Base-by-base conservation (phyloP, 2,888 invertebrate species). In the Euplagia quadripunctaria region DNA sequence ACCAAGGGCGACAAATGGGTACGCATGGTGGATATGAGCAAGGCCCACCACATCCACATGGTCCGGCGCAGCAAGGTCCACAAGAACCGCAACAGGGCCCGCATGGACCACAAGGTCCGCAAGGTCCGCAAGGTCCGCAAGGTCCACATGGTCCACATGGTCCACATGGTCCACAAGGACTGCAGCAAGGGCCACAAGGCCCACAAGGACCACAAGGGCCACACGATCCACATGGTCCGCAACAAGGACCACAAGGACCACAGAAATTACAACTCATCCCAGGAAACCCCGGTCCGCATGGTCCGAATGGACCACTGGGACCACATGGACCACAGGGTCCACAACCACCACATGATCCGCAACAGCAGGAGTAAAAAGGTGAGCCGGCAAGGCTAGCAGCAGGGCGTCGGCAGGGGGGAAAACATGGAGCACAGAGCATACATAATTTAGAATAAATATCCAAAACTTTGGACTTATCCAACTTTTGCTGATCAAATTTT, bases 121-220 rank as follows among this genome's bases (percentile, higher is more conserved):
- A 71, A 8, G 71, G 58, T 2, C 68, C 64, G 42, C 68, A 72
- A 0, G 81, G 79, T 1, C 81, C 81, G 31, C 83, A 83, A 0
- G 82, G 79, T 0, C 82, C 78, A 69, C 76, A 76, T 1, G 74
- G 67, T 0, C 70, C 74, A n/a, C 73, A 73, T 0, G 70, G 70
- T 0, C 73, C 69, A 20, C 69, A 73, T 0, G 70, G 75, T 0
- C 82, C 83, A 43, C 80, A 82, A 0, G 79, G 77, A 4, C 81
- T 77, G 17, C 83, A 80, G 20, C 83, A 80, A 3, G 78, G 78
- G 0, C 85, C 84, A 43, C 85, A 88, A 0, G 88, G 84, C 1
- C 83, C 81, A 67, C 77, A 79, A 0, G 80, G 78, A 0, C 80
- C 82, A 64, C 81, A 83, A 0, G 79, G 77, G 0, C 79, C 81